Percentiles rank a stretch among this genome's conserved stretches.
These are phyloP conservation scores for Creontiades dilutus DNA, from an alignment of 2,888 invertebrate species.

Conservation along the genomic window DNA sequence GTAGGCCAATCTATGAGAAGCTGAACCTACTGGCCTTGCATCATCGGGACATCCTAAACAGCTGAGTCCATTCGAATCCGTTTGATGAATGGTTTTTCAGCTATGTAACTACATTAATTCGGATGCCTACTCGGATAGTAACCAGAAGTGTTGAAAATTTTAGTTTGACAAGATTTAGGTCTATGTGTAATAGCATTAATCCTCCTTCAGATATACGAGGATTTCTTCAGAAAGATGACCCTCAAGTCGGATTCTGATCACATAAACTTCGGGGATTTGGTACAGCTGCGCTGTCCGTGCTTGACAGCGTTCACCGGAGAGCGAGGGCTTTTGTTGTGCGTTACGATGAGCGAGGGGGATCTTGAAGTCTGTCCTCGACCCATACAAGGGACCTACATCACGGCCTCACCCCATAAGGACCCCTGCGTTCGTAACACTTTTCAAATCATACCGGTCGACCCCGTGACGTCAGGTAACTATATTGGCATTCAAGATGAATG, in stretches of 20 bases:
- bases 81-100: too few species aligned
- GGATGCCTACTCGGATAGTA: too few species aligned
- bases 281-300: conserved; percentile 20
- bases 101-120: too few species aligned
- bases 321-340: neutral
- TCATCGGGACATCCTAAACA: too few species aligned
- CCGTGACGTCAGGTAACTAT: neutral
- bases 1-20: too few species aligned
- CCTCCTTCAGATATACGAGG: neutral
- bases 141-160: too few species aligned
- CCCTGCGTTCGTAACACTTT: conserved; percentile 51
- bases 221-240: conserved; percentile 7
- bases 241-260: conserved; percentile 29
- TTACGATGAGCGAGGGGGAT: conserved; percentile 12
- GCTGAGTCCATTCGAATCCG: too few species aligned
- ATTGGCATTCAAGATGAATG: too few species aligned
- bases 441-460: conserved; percentile 46
- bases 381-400: neutral
- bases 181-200: neutral
- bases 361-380: neutral
- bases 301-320: neutral
- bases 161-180: too few species aligned
- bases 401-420: neutral
- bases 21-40: too few species aligned
- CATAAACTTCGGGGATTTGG: conserved; percentile 3